A percentile compares a stretch with the other conserved stretches of the same genome.
phyloP scores from a whole-genome alignment of 2,113 vertebrate genomes.

The Zosterops pallidus region DNA sequence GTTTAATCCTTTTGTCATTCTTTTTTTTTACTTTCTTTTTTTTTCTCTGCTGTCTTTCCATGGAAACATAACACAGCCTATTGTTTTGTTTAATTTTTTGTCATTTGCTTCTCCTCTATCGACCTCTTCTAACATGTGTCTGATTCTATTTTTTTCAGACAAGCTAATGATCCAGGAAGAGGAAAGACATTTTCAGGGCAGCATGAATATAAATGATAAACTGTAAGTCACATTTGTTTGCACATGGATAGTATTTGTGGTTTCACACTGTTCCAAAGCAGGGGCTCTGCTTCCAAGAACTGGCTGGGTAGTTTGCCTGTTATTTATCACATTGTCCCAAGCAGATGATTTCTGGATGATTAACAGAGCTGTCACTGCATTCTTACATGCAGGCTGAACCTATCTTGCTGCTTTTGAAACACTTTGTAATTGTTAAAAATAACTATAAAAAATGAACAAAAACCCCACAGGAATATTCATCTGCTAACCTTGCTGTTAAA shows the following conservation, averaged over 20 bases:
- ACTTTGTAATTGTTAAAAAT: neutral
- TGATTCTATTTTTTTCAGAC: slow-evolving; percentile 55
- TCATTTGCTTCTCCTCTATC: slow-evolving; percentile 49
- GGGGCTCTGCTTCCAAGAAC: slow-evolving; percentile 35
- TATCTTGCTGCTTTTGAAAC: neutral
- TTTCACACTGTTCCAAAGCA: slow-evolving; percentile 24
- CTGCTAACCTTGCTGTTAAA: neutral
- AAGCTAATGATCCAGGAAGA: slow-evolving; percentile 49
- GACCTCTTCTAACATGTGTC: slow-evolving; percentile 44
- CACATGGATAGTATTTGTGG: slow-evolving; percentile 12
- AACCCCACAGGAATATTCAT: rapidly evolving
- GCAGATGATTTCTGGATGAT: slow-evolving; percentile 6
- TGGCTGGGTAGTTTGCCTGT: neutral
- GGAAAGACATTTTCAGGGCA: slow-evolving; percentile 41
- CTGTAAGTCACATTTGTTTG: slow-evolving; percentile 44
- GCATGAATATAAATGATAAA: slow-evolving; percentile 18
- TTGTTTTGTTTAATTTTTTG: slow-evolving; percentile 64
- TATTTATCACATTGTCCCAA: slow-evolving; percentile 18
- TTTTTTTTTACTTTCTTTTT: slow-evolving; percentile 15
- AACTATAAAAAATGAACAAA: neutral
- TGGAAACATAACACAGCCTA: slow-evolving; percentile 59
- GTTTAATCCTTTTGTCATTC: neutral
- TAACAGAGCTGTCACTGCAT: neutral
- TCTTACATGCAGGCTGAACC: neutral
- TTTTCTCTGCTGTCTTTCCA: slow-evolving; percentile 42